Evolutionary conservation across 2,888 invertebrate species (phyloP).

Genomic region (Dilophus febrilis): DNA sequence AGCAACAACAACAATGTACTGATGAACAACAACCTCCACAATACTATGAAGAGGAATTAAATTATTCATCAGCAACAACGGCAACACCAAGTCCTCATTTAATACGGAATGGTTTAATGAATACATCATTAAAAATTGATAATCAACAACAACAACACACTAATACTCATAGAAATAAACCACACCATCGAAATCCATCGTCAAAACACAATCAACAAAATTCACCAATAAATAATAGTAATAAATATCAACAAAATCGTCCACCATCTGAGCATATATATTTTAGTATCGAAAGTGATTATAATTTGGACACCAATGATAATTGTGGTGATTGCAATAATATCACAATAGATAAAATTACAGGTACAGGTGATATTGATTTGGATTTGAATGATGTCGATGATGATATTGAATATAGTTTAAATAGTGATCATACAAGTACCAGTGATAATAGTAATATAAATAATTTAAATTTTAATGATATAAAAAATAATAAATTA

Average conservation of each 20-base stretch:
- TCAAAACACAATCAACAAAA: conserved; percentile 33
- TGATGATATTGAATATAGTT: not conserved
- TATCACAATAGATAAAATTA: not conserved
- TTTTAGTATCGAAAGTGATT: conserved; percentile 78
- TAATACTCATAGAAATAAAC: not conserved
- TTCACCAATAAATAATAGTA: conserved; percentile 23
- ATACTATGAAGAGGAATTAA: conserved; percentile 40
- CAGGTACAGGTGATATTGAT: not conserved
- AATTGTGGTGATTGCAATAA: not conserved
- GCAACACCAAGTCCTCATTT: conserved; percentile 42
- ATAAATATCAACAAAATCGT: conserved; percentile 35
- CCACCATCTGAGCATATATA: conserved; percentile 80
- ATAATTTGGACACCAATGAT: conserved; percentile 26
- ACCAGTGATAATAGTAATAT: too few relatives aligned
- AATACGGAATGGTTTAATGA: conserved; percentile 32
- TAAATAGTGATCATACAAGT: not conserved
- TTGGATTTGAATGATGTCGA: not conserved
- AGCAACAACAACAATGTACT: not conserved
- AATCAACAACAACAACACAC: not conserved
- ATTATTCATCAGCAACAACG: conserved; percentile 46
- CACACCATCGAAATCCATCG: conserved; percentile 31
- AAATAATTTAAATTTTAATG: too few relatives aligned
- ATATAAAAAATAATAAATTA: too few relatives aligned
- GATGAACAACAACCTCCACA: conserved; percentile 35
- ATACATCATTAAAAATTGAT: conserved; percentile 23